Evolutionary conservation across 2,113 vertebrate genomes (phyloP).

Genomic region (Hippopotamus amphibius): DNA sequence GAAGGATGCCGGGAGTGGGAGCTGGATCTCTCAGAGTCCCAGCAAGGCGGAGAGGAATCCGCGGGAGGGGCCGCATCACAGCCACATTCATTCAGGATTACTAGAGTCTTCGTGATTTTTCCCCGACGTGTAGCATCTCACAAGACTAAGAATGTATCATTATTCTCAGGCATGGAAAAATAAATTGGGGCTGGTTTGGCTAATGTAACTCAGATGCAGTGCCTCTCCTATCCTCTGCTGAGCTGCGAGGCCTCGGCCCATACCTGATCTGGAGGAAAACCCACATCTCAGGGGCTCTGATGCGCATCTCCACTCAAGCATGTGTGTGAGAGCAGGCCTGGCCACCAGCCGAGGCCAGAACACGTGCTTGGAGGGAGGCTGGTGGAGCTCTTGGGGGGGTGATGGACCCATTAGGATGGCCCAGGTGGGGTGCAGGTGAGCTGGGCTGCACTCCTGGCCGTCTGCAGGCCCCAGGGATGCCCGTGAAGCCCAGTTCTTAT

Average conservation of each 20-base stretch:
- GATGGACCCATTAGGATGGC: not conserved
- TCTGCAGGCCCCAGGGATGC: not conserved
- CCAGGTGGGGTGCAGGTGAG: not conserved
- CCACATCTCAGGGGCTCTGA: not conserved
- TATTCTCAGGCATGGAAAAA: slow-evolving; percentile 59
- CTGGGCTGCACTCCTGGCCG: too few relatives aligned
- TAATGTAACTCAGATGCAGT: slow-evolving; percentile 37
- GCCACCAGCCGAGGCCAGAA: not conserved
- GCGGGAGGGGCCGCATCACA: not conserved
- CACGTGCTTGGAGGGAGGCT: not conserved
- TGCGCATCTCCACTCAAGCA: fast-evolving
- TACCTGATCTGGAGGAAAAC: slow-evolving; percentile 42
- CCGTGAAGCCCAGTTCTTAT: too few relatives aligned
- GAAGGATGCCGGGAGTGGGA: fast-evolving
- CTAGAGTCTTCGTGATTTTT: slow-evolving; percentile 71
- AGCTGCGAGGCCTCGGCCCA: fast-evolving
- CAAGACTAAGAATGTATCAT: slow-evolving; percentile 55
- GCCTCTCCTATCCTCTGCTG: not conserved
- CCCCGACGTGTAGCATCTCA: slow-evolving; percentile 70
- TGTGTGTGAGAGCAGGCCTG: not conserved
- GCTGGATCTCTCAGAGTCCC: not conserved
- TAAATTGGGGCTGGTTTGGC: not conserved
- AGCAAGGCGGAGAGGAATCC: not conserved
- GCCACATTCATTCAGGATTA: not conserved
- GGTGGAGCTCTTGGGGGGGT: not conserved